Base-by-base conservation (phyloP, 2,888 invertebrate species). In the Pseudococcus longispinus region DNA sequence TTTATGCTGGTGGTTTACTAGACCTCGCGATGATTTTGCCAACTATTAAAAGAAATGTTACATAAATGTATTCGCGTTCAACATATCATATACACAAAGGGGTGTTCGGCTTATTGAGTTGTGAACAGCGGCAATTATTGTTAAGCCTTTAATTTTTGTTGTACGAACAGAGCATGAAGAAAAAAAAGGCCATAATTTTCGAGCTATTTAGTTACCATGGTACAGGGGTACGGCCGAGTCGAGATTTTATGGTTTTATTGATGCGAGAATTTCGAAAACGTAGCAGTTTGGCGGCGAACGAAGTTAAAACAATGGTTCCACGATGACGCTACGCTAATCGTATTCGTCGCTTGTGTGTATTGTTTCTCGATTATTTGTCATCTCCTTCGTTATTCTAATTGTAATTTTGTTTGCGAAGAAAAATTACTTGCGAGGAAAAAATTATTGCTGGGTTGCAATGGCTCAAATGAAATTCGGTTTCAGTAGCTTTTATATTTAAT, bases 231-330 rank as follows among this genome's bases (percentile, higher is more conserved):
- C 8, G 77, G 42, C 42, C 4, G 6, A 32, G 77, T 42, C 11
- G 18, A 42, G 23, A 37, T 80, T 80, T 80, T 80, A 80, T 80
- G 26, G 77, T 80, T 80, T 80, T 80, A 80, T 80, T 80, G 77
- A 42, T 80, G 77, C 77, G 20, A 80, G 42, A 80, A 42, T 70
- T 70, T 42, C 77, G 77, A 80, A 80, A 42, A 70, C 70, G 70
- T 70, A 29, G 70, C 70, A 29, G 42, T 80, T 42, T 60, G 60
- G 60, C 77, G 42, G n/a, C 77, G 42, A 37, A 23, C 23, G 37
- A 80, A 80, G 77, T 42, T 37, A 11, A 11, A 80, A 80, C 77
- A 29, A 32, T 42, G 77, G 77, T 80, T 80, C 77, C 77, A 80
- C 77, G 77, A 80, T 80, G 77, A 42, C 77, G 77, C 23, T 20